phyloP scores from a whole-genome alignment of 2,113 vertebrate species.

The Pseudorectes ferrugineus region DNA sequence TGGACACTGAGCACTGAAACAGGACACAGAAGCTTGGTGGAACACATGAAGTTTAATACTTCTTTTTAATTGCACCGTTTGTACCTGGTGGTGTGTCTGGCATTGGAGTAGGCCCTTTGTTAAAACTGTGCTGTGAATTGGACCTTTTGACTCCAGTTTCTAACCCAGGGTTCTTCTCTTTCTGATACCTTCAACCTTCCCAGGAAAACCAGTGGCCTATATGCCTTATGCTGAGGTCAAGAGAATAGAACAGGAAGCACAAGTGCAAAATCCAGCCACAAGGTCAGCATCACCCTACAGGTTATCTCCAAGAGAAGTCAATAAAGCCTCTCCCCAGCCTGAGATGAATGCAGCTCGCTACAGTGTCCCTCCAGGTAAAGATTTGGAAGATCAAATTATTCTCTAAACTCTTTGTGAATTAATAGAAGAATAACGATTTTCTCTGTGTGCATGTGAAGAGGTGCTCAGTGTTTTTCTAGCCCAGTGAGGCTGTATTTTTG shows the following conservation, averaged over 20 bases:
- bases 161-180: conserved; percentile 37
- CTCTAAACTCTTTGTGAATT: not conserved
- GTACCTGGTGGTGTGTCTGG: not conserved
- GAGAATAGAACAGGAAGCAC: conserved; percentile 84
- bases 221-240: conserved; percentile 85
- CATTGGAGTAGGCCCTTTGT: not conserved
- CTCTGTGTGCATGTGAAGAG: not conserved
- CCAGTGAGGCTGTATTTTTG: not conserved
- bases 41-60: not conserved
- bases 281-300: conserved; percentile 85
- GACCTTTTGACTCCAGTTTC: not conserved
- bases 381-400: not conserved
- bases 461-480: not conserved
- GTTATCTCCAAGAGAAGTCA: conserved; percentile 83
- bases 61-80: not conserved
- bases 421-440: not conserved
- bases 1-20: not conserved
- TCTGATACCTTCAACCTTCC: conserved; percentile 26
- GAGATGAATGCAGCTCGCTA: conserved; percentile 76
- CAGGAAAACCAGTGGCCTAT: conserved; percentile 85
- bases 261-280: conserved; percentile 66
- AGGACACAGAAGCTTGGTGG: not conserved
- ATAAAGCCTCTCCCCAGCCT: conserved; percentile 82
- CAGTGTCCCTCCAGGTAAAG: conserved; percentile 88
- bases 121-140: conserved; percentile 4